Base-by-base conservation (phyloP, 2,888 invertebrate genomes). In the Nomada ferruginata region DNA sequence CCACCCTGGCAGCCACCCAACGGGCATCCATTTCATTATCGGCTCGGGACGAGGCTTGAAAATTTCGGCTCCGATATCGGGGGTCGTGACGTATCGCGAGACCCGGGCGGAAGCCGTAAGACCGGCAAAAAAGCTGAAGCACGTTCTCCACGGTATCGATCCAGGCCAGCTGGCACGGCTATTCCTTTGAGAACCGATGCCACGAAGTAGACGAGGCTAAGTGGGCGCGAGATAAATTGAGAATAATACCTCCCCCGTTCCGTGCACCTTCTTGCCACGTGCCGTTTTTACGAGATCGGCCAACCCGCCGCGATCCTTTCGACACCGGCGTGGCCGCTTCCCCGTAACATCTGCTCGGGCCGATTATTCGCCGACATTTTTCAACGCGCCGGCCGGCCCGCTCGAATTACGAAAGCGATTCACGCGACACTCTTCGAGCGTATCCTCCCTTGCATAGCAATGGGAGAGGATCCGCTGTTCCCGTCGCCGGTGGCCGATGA, bases 281-380 rank as follows among this genome's bases (percentile, higher is more conserved):
- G 80, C 70, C 76, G 79, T 80, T 88, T 85, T 85, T 85, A 88
- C 81, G 82, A 76, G 81, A 84, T 85, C 80, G 61, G 66, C 57
- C 57, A 10, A 11, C 68, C 10, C 50, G 50, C 64, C 36, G 42
- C n/a, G 63, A 59, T 55, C 26, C 57, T 65, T 65, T 81, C 79
- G 61, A 65, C 69, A 42, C 26, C 53, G 44, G 42, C 36, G 69
- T n/a, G 15, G 59, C 29, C 36, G 0, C 20, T 53, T 47, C 15
- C 47, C 3, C 60, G 76, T 79, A 89, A 87, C 89, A 88, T 88
- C 84, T 86, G 86, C 84, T 77, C 65, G 23, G 76, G 57, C 69
- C 85, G 83, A 89, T 90, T 89, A 90, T 87, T 83, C 83, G 76
- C 47, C 23, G 55, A 85, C 85, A 86, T 85, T 90, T 87, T 68